Evolutionary conservation across 2,888 invertebrate species (phyloP).

Genomic region (Diarsia dahlii): DNA sequence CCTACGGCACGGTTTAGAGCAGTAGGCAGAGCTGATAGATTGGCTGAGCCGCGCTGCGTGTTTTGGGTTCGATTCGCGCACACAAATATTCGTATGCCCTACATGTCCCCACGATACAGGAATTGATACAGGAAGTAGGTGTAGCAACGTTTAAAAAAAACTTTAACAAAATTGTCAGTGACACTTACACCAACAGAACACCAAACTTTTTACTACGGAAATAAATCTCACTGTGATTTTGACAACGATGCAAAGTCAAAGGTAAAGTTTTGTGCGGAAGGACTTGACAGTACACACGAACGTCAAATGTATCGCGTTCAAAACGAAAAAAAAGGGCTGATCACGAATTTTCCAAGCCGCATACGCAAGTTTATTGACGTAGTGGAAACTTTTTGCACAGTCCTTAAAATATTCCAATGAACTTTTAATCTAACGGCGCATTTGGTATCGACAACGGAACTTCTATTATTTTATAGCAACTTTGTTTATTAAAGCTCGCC

Average conservation of each 20-base stretch:
- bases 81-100: too few species aligned
- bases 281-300: not conserved
- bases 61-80: too few species aligned
- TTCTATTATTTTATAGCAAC: not conserved
- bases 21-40: too few species aligned
- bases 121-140: too few species aligned
- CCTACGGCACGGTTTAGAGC: too few species aligned
- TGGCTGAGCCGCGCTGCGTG: too few species aligned
- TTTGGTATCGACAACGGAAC: not conserved
- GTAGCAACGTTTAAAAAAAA: not conserved
- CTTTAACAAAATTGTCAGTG: not conserved
- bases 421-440: not conserved
- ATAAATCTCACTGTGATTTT: not conserved
- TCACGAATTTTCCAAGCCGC: not conserved
- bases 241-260: not conserved
- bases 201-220: not conserved
- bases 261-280: not conserved
- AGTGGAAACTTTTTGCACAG: constrained; percentile 2
- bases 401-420: not conserved
- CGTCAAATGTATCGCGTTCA: not conserved
- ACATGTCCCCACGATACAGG: not conserved
- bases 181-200: not conserved
- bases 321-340: not conserved
- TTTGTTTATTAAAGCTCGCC: not conserved
- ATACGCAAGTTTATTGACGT: not conserved